Percentiles rank a stretch among this genome's conserved stretches.
Evolutionary conservation across 2,797 vertebrate genomes (phyloP).

Genomic region (Peromyscus melanophrys): DNA sequence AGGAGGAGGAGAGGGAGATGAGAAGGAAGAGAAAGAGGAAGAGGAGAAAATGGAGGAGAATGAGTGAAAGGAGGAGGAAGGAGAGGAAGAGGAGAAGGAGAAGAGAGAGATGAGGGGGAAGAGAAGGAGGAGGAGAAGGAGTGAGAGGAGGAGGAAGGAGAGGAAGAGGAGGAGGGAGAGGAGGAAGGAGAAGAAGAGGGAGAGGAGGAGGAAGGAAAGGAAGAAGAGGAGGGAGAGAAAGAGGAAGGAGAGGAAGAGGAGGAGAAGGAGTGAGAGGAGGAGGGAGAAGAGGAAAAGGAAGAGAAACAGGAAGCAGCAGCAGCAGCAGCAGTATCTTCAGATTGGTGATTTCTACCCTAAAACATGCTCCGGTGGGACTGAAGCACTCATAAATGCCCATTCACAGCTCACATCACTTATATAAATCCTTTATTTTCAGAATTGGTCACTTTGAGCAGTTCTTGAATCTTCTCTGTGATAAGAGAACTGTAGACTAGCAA

Average conservation of each 20-base stretch:
- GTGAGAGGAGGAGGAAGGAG: background rate
- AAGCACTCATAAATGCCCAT: slow-evolving; percentile 5
- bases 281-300: too few relatives aligned
- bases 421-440: slow-evolving; percentile 50
- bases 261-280: too few relatives aligned
- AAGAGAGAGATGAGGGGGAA: too few relatives aligned
- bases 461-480: slow-evolving; percentile 17
- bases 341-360: slow-evolving; percentile 56
- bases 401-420: background rate
- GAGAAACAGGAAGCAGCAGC: too few relatives aligned
- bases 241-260: too few relatives aligned
- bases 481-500: background rate
- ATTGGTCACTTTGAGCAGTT: slow-evolving; percentile 34
- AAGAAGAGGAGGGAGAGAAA: too few relatives aligned
- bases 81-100: too few relatives aligned
- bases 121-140: background rate
- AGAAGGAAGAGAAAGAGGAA: background rate
- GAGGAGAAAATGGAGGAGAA: too few relatives aligned
- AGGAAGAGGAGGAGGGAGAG: background rate
- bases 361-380: slow-evolving; percentile 29
- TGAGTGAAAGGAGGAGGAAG: too few relatives aligned
- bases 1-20: background rate
- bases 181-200: too few relatives aligned
- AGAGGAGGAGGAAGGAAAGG: too few relatives aligned
- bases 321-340: background rate